Base-by-base conservation (phyloP, 2,113 vertebrate species). In the Pygoscelis antarcticus region DNA sequence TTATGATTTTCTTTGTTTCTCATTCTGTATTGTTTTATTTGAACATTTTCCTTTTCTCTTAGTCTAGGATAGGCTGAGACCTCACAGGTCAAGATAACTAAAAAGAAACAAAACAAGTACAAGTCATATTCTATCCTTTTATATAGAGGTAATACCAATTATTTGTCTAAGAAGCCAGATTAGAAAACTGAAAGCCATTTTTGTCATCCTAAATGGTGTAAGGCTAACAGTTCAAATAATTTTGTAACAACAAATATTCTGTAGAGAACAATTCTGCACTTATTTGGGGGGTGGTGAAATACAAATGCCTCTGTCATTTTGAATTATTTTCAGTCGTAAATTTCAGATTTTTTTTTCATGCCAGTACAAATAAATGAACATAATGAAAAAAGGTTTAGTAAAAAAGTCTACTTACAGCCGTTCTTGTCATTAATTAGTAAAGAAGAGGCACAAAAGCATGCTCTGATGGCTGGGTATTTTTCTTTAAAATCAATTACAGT, bases 51-150 rank as follows among this genome's bases (percentile, higher is more conserved):
- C 69, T 96, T 92, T 90, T 92, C 77, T 96, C 94, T 75, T 95
- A 96, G 93, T 47, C 93, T 89, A 84, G 89, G 88, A 15, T 96
- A 95, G 83, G 72, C 90, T 96, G 93, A 96, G 93, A 96, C 89
- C 95, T 97, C 74, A 79, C 90, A 96, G 94, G 88, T 94, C 85
- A 78, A 80, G 80, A 95, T 95, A 94, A 92, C 68, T 96, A 93
- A 64, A 96, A 86, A 88, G 65, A 76, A 82, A 88, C 89, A 60
- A 23, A 38, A 17, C 95, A 94, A 88, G 79, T 83, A 51, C 79
- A 93, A 91, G 77, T 81, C 44, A n/a, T 40, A 42, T 84, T 95
- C 64, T 96, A 0, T 83, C 52, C 61, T 71, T 97, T 89, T 93
- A 9, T 72, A 16, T 49, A 89, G 90, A 71, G 47, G 69, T 78